phyloP scores from a whole-genome alignment of 2,113 vertebrate species.

The Barbus barbus region DNA sequence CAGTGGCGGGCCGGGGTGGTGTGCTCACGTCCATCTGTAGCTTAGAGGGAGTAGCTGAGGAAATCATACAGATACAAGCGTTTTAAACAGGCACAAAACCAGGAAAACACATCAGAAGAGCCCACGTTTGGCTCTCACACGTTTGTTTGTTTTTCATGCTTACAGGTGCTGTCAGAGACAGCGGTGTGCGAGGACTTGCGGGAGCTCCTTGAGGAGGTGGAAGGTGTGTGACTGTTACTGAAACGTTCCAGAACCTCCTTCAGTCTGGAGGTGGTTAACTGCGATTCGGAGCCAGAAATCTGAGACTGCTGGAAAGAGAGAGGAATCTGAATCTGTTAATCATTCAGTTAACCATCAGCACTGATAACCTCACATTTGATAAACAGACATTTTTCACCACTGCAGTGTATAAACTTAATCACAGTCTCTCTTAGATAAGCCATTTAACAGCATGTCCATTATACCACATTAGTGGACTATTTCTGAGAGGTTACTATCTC shows the following conservation, averaged over 20 bases:
- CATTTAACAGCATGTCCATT: background rate
- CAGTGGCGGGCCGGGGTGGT: conserved; percentile 82
- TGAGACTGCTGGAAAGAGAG: conserved; percentile 69
- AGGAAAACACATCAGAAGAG: background rate
- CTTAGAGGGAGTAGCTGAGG: conserved; percentile 89
- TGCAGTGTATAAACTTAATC: background rate
- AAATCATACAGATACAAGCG: conserved; percentile 17
- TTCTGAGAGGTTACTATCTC: background rate
- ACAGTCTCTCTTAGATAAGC: background rate
- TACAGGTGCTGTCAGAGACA: conserved; percentile 89
- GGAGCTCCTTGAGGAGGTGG: conserved; percentile 91
- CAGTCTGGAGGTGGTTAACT: conserved; percentile 92
- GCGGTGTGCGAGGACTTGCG: conserved; percentile 91
- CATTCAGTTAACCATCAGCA: background rate
- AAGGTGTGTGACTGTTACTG: conserved; percentile 88
- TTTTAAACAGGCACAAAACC: background rate
- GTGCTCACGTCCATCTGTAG: conserved; percentile 89
- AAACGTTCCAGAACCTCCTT: conserved; percentile 95
- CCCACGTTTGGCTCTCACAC: background rate
- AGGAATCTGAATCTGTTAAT: background rate
- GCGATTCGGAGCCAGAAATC: conserved; percentile 90
- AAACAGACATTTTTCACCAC: background rate
- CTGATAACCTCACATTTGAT: background rate
- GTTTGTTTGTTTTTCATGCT: conserved; percentile 45
- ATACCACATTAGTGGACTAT: background rate